A percentile compares a stretch with the other conserved stretches of the same genome.
phyloP scores from a whole-genome alignment of 2,797 vertebrate species.

The Yasuhikotakia modesta region DNA sequence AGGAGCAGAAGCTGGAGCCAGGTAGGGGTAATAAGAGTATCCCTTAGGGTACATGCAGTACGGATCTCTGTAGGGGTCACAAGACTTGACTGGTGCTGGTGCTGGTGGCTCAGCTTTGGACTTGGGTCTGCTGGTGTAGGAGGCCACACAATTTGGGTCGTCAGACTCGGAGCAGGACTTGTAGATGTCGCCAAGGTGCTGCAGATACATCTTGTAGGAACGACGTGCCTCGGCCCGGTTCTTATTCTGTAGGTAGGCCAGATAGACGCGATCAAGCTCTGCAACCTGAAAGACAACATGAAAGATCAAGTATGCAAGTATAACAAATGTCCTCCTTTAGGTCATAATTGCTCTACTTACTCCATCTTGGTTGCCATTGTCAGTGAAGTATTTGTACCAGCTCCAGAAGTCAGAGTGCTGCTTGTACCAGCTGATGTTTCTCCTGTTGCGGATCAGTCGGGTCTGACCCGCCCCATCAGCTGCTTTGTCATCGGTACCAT shows the following conservation, averaged over 20 bases:
- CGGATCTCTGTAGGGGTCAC: conserved; percentile 78
- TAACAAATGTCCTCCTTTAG: not conserved
- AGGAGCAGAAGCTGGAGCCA: conserved; percentile 63
- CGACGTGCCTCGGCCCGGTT: conserved; percentile 77
- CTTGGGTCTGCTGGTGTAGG: conserved; percentile 67
- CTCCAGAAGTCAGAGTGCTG: conserved; percentile 82
- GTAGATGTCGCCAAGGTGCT: conserved; percentile 78
- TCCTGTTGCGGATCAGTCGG: conserved; percentile 74
- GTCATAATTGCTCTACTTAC: conserved; percentile 67
- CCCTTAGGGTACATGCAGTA: conserved; percentile 74
- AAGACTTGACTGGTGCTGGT: conserved; percentile 74
- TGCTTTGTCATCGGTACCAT: conserved; percentile 52
- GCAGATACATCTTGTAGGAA: conserved; percentile 78
- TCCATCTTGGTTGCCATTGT: conserved; percentile 78
- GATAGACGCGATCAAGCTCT: conserved; percentile 81
- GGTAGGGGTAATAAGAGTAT: conserved; percentile 72
- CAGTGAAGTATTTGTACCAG: conserved; percentile 83
- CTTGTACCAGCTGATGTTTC: conserved; percentile 84
- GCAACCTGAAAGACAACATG: conserved; percentile 58
- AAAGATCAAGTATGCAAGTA: not conserved
- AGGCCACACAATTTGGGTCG: conserved; percentile 74
- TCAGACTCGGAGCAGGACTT: conserved; percentile 78
- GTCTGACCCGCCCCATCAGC: conserved; percentile 54
- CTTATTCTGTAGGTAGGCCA: conserved; percentile 82
- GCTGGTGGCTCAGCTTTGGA: conserved; percentile 68